These are phyloP conservation scores for Sebastes trivittatus DNA, from an alignment of 2,797 vertebrate genomes.

Conservation along the genomic window DNA sequence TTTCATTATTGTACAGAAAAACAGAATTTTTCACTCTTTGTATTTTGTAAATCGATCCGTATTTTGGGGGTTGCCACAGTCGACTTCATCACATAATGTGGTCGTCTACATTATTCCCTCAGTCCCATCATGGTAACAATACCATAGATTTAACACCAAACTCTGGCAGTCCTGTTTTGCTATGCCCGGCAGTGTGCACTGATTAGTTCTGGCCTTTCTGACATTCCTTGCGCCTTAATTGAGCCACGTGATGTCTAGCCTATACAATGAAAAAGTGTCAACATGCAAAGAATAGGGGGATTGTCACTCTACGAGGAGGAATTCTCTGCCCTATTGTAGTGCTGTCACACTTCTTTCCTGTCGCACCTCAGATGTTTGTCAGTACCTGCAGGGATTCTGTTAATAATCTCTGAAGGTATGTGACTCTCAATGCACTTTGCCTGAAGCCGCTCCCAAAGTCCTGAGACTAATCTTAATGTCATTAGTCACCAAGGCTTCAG, in stretches of 20 bases:
- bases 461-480: conserved; percentile 65
- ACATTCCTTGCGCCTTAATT: conserved; percentile 64
- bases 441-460: conserved; percentile 57
- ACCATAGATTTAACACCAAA: not conserved
- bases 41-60: not conserved
- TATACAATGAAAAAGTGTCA: conserved; percentile 64
- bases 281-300: conserved; percentile 43
- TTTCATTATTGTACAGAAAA: rapidly evolving
- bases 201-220: conserved; percentile 37
- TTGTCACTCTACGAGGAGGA: conserved; percentile 50
- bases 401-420: conserved; percentile 79
- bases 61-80: not conserved
- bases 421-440: conserved; percentile 51
- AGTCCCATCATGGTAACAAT: not conserved
- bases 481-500: conserved; percentile 64
- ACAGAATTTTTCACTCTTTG: not conserved
- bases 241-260: conserved; percentile 54
- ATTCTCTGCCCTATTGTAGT: conserved; percentile 62
- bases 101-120: not conserved
- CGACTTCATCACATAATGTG: not conserved
- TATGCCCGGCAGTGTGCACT: not conserved
- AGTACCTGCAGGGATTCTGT: conserved; percentile 74
- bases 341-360: conserved; percentile 66
- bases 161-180: conserved; percentile 4
- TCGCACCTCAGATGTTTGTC: conserved; percentile 66